phyloP scores from a whole-genome alignment of 2,797 vertebrate species.

The Poliocrania exsul region DNA sequence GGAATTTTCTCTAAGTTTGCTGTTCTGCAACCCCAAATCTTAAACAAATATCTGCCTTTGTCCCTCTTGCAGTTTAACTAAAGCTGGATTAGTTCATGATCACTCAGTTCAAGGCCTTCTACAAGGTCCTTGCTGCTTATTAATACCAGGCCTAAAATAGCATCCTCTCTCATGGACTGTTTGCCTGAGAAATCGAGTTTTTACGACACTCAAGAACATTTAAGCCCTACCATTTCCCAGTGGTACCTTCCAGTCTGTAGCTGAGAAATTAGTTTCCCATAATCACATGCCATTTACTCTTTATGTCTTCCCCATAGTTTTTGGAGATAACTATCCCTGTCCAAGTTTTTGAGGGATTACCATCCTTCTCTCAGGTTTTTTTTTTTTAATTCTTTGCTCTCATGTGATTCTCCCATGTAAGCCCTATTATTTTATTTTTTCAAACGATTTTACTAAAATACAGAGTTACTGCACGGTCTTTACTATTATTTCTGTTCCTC shows the following conservation, averaged over 20 bases:
- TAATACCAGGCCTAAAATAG: slow-evolving; percentile 15
- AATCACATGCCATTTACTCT: neutral
- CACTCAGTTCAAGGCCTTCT: neutral
- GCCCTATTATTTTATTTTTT: neutral
- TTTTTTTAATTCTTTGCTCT: neutral
- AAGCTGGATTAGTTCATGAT: neutral
- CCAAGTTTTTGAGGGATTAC: neutral
- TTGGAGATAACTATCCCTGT: neutral
- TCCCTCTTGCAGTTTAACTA: neutral
- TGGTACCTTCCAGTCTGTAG: neutral
- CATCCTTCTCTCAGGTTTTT: neutral
- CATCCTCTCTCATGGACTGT: neutral
- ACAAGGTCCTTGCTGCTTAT: slow-evolving; percentile 1
- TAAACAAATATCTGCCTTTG: neutral
- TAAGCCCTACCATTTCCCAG: slow-evolving; percentile 12
- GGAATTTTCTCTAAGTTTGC: neutral
- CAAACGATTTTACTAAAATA: neutral
- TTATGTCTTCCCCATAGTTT: neutral
- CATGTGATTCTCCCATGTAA: neutral
- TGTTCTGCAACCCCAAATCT: neutral
- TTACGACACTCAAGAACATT: neutral
- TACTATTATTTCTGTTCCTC: neutral
- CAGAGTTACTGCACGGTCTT: neutral
- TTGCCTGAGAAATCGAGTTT: slow-evolving; percentile 31
- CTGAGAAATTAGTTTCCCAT: slow-evolving; percentile 6